Base-by-base conservation (phyloP, 2,797 vertebrate genomes). In the Lutra lutra region DNA sequence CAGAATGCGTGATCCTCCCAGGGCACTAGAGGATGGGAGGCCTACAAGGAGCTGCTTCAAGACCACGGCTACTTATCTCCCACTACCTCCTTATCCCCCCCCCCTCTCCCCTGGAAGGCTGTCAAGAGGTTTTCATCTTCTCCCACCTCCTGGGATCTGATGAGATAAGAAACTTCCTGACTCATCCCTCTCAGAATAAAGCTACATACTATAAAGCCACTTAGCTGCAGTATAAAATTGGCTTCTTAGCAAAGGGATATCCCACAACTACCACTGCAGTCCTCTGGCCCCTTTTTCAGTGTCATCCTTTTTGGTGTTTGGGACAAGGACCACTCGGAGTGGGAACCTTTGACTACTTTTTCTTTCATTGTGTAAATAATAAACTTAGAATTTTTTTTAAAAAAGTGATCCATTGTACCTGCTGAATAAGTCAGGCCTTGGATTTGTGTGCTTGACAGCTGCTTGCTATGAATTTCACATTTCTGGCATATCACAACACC, bases 381-480 rank as follows among this genome's bases (percentile, higher is more conserved):
- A 75, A 96, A 68, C 15, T 23, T 54, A 6, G 23, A 58, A 58
- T 58, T 58, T 58, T 56, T 48, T 46, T 46, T 4, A 58, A 58
- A 23, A 23, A 51, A 38, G n/a, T 89, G 38, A 95, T 86, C 60
- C 62, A 23, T n/a, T 96, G 21, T 84, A 84, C 79, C 48, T 82
- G 43, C 23, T 90, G 32, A 72, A 51, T 93, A 40, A 72, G 13
- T 14, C 56, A 82, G n/a, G 58, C 20, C 58, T 94, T 91, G 72
- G 23, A 88, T 29, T 80, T 94, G 27, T 89, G 62, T 96, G 48
- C 29, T 72, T 86, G 43, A 86, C 5, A 96, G 60, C 25, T 94
- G 48, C 40, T 93, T 91, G 38, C 51, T 95, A 14, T 93, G 66
- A 92, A 90, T 90, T 91, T 92, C 64, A 56, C 68, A 88, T 89